Base-by-base conservation (phyloP, 2,797 vertebrate genomes). In the Lagorchestes hirsutus region DNA sequence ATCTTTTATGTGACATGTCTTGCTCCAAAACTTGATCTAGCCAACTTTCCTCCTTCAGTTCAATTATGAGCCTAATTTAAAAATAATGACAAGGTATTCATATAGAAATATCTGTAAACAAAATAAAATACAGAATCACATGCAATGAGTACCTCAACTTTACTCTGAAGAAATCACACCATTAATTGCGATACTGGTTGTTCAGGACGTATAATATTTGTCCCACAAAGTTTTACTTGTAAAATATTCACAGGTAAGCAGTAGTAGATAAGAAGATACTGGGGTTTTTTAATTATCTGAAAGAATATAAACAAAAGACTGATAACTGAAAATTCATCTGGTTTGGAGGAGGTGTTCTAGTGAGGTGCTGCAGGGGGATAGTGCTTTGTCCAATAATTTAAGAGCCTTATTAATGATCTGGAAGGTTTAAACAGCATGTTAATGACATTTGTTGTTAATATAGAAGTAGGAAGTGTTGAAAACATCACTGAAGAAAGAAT, bases 351-450 rank as follows among this genome's bases (percentile, higher is more conserved):
- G 55, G 22, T 95, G 18, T 46, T 46, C 59, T 55, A 31, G 93
- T 67, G 3, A 0, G 46, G 28, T 87, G 14, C 34, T 92, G 0
- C 22, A 93, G 91, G 50, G 11, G 11, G 11, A 27, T 22, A 1
- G 18, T 55, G n/a, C 62, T 93, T 59, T n/a, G 8, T 93, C 34
- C 50, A 93, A 34, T 93, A 97, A 90, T 57, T 93, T 94, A 8
- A 94, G 50, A 92, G 24, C 28, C 29, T 93, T 92, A 91, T 95
- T 95, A 96, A 97, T 59, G 54, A 97, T 90, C 94, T 54, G 24
- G 34, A 87, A 92, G 31, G 27, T 14, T 4, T 82, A 90, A 96
- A 55, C 9, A 93, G 27, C 10, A 40, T 54, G 14, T 55, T 93
- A 50, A 91, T 90, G 92, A 93, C 54, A 54, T 94, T 93, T 94